Evolutionary conservation across 2,113 vertebrate genomes (phyloP), one percentile per base, ranked within the genome.

Genomic region (Catagonus wagneri): DNA sequence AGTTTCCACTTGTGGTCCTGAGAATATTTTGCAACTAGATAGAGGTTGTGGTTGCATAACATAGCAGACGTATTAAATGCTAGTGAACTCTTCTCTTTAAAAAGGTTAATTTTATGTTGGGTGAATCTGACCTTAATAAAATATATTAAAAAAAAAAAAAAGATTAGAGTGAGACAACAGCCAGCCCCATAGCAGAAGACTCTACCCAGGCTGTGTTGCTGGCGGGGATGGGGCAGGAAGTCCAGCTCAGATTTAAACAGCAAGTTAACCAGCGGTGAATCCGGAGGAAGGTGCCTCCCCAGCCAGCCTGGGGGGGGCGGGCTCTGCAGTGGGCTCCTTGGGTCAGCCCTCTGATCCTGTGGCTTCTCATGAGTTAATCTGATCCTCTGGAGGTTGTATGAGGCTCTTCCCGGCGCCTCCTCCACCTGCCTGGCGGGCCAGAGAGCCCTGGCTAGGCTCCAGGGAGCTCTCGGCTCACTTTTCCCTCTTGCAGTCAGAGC

Each of bases 351-450:
- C 68, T 25, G 54, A 22, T 23, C 61, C 71, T 17, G 9, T 8
- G 74, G 93, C 81, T 86, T 39, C 68, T 91, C 3, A 6, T 52
- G 95, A 87, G 89, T 92, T 96, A 90, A 83, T 69, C 50, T 16
- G 56, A 25, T 85, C 17, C 34, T 90, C 54, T 22, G 39, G 83
- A 96, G 81, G 72, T 56, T 92, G 87, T 60, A 39, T 74, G 25
- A 65, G 58, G 79, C 60, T 83, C n/a, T 61, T 44, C 65, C 63
- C 7, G 17, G 79, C 93, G 94, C 92, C 96, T 93, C 93, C 96
- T 94, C 92, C 93, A 94, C 94, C 86, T 96, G 91, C 85, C 93
- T 74, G 68, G 63, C 65, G 56, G 78, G 66, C 63, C 20, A 4
- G 44, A 39, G 20, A 52, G 69, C 36, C 27, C 91, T 96, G 96